A percentile compares a stretch with the other conserved stretches of the same genome.
Evolutionary conservation across 1,140 invertebrate species (phyloP).

Genomic region (Nymphalis io): DNA sequence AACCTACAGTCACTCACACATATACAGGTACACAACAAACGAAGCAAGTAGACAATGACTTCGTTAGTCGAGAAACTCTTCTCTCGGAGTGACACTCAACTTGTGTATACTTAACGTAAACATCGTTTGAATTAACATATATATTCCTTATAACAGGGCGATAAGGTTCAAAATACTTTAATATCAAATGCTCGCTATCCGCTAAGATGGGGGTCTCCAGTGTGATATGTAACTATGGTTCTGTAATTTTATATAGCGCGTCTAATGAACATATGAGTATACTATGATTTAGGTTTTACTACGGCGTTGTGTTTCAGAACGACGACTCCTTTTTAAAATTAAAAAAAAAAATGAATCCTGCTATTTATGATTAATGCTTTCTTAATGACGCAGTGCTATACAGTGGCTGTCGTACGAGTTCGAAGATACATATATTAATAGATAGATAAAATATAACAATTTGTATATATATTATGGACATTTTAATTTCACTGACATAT

Average conservation of each 20-base stretch:
- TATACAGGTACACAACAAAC: slow-evolving; percentile 32
- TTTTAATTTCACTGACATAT: no score
- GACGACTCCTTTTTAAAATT: not conserved
- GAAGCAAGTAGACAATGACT: slow-evolving; percentile 56
- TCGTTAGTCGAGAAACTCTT: slow-evolving; percentile 60
- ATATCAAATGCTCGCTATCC: slow-evolving; percentile 14
- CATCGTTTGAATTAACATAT: slow-evolving; percentile 8
- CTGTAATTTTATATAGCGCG: slow-evolving; percentile 17
- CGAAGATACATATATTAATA: no score
- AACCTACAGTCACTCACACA: slow-evolving; percentile 11
- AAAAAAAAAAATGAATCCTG: no score
- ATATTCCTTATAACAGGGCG: not conserved
- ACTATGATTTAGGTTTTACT: not conserved
- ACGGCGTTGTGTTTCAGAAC: not conserved
- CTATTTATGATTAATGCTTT: no score
- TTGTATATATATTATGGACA: no score
- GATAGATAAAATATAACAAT: no score
- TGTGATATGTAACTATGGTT: slow-evolving; percentile 20
- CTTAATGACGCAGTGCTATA: no score
- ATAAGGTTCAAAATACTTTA: slow-evolving; percentile 29
- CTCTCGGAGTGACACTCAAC: slow-evolving; percentile 49
- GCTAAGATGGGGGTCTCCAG: slow-evolving; percentile 38
- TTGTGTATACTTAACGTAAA: slow-evolving; percentile 23
- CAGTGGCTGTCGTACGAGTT: no score
- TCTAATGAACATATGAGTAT: slow-evolving; percentile 8